Conservation (phyloP, 2,113 vertebrate species). For the Calonectris borealis region DNA sequence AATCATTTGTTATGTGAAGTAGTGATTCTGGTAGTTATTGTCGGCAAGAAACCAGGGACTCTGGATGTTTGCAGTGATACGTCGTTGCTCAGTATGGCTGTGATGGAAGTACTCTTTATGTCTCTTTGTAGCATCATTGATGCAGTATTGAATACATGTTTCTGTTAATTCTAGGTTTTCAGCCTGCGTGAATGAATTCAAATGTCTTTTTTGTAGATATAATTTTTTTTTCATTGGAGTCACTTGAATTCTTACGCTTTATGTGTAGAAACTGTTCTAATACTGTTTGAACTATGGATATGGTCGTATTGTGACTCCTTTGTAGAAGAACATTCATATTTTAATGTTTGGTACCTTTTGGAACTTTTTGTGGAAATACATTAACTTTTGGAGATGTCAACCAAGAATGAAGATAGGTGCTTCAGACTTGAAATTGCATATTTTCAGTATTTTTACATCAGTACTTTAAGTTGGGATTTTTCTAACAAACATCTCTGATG, state of each 20-base stretch:
- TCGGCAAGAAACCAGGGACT: background rate
- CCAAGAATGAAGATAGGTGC: background rate
- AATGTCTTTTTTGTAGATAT: background rate
- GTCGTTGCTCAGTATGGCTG: fast-evolving
- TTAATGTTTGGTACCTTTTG: background rate
- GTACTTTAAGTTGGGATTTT: background rate
- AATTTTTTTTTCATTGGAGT: background rate
- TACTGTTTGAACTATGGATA: background rate
- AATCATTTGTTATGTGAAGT: background rate
- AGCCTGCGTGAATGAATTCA: background rate
- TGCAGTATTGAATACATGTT: background rate
- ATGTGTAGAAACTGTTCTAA: background rate
- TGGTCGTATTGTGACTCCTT: background rate
- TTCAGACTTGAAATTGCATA: background rate
- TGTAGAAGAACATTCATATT: background rate
- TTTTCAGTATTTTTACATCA: background rate
- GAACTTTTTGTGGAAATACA: background rate
- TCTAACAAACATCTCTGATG: background rate
- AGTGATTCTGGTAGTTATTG: background rate
- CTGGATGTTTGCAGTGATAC: fast-evolving
- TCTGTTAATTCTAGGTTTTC: background rate
- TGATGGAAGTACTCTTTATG: background rate
- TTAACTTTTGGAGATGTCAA: background rate
- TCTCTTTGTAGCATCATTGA: background rate
- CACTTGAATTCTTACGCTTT: background rate